Evolutionary conservation across 2,888 invertebrate genomes (phyloP).

Genomic region (Biston betularia): DNA sequence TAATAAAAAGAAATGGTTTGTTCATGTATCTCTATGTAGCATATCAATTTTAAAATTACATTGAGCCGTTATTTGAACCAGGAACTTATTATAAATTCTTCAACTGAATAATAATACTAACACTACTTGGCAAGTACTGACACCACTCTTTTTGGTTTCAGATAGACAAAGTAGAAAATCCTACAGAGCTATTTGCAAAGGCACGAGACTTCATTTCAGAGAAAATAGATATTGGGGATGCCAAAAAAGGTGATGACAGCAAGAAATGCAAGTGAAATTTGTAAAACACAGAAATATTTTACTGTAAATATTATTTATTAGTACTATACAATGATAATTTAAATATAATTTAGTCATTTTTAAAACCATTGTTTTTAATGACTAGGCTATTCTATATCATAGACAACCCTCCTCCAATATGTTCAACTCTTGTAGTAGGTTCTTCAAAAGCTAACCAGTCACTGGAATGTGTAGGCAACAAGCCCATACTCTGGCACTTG

Average conservation of each 20-base stretch:
- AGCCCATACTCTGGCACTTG: constrained; percentile 99
- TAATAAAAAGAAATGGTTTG: constrained; percentile 73
- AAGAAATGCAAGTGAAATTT: constrained; percentile 48
- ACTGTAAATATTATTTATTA: constrained; percentile 74
- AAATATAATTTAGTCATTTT: constrained; percentile 50
- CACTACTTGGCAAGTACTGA: not conserved
- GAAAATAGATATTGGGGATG: constrained; percentile 74
- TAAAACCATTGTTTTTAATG: constrained; percentile 44
- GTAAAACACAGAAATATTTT: constrained; percentile 50
- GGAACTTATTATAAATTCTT: constrained; percentile 51
- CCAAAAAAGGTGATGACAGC: constrained; percentile 52
- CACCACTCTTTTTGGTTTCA: constrained; percentile 68
- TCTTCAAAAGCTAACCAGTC: constrained; percentile 99
- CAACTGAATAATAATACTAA: not conserved
- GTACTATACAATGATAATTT: constrained; percentile 61
- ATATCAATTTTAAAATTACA: not conserved
- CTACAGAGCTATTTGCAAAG: constrained; percentile 89
- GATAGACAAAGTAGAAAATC: constrained; percentile 95
- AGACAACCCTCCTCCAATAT: constrained; percentile 93
- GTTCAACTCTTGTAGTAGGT: constrained; percentile 93
- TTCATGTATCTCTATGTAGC: constrained; percentile 51
- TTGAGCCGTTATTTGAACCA: constrained; percentile 60
- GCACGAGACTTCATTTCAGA: constrained; percentile 89
- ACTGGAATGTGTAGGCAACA: constrained; percentile 98
- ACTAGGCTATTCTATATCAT: constrained; percentile 70